Percentiles rank a stretch among this genome's conserved stretches.
phyloP scores from a whole-genome alignment of 2,113 vertebrate genomes.

The Cryptomyrus ogoouensis region DNA sequence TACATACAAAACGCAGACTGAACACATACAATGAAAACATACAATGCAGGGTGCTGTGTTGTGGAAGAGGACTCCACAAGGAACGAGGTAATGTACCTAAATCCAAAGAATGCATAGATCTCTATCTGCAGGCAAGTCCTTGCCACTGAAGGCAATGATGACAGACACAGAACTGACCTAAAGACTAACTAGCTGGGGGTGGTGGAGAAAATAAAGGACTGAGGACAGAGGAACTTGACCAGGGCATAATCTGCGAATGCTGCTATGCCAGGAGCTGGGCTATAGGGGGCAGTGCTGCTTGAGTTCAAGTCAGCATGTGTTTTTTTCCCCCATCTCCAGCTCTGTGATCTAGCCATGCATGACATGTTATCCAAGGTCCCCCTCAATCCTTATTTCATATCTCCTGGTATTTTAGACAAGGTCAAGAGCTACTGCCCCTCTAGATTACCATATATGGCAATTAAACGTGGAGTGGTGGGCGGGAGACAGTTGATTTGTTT shows the following conservation, averaged over 20 bases:
- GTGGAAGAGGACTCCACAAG: background rate
- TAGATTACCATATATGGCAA: conserved; percentile 46
- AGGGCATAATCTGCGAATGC: background rate
- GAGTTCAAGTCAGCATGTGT: background rate
- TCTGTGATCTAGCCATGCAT: background rate
- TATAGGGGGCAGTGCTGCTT: background rate
- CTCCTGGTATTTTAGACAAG: conserved; percentile 52
- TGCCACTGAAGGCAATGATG: background rate
- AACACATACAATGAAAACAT: background rate
- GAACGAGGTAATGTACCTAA: background rate
- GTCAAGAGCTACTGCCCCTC: conserved; percentile 48
- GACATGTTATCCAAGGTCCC: conserved; percentile 14
- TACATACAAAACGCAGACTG: background rate
- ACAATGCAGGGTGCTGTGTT: background rate
- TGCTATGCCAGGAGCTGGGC: background rate
- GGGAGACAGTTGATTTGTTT: conserved; percentile 46
- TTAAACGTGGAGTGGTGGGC: conserved; percentile 49
- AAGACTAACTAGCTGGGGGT: background rate
- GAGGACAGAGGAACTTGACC: background rate
- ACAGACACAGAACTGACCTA: background rate
- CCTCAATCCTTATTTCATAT: conserved; percentile 29
- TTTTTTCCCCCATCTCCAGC: background rate
- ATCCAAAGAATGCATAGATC: background rate
- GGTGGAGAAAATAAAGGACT: background rate
- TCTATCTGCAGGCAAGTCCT: background rate